These are phyloP conservation scores for Oscheius myriophilus DNA, from an alignment of 2,888 invertebrate genomes.

Conservation along the genomic window DNA sequence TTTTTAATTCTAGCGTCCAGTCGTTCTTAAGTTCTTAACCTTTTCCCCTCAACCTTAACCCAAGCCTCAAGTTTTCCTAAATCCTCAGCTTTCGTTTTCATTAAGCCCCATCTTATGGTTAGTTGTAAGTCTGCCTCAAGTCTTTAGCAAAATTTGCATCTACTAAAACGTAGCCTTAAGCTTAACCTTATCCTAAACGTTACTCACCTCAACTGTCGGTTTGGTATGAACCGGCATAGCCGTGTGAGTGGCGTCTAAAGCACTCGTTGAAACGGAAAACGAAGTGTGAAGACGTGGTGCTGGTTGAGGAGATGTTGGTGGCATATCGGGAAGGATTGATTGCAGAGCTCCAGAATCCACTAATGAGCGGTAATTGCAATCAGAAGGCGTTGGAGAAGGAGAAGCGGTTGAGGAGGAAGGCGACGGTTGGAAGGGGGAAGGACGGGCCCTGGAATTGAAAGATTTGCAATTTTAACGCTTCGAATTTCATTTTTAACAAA, in stretches of 20 bases:
- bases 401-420: conserved; percentile 33
- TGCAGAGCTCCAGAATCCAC: conserved; percentile 50
- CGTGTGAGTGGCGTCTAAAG: conserved; percentile 35
- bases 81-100: too few species aligned
- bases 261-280: conserved; percentile 48
- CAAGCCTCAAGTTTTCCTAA: too few species aligned
- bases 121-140: too few species aligned
- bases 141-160: too few species aligned
- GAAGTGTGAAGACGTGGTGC: conserved; percentile 41
- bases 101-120: too few species aligned
- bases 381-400: conserved; percentile 35
- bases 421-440: conserved; percentile 48
- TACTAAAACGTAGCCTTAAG: too few species aligned
- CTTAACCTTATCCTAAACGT: too few species aligned
- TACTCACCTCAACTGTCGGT: conserved; percentile 53
- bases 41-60: too few species aligned
- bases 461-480: neutral
- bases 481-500: too few species aligned
- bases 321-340: conserved; percentile 48
- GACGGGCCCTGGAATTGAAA: conserved; percentile 33
- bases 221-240: conserved; percentile 38
- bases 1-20: too few species aligned
- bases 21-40: too few species aligned
- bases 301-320: conserved; percentile 34
- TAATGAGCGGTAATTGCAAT: conserved; percentile 47